Percentiles rank a stretch among this genome's conserved stretches.
These are phyloP conservation scores for Hyalella azteca DNA, from an alignment of 2,888 invertebrate genomes.

Conservation along the genomic window DNA sequence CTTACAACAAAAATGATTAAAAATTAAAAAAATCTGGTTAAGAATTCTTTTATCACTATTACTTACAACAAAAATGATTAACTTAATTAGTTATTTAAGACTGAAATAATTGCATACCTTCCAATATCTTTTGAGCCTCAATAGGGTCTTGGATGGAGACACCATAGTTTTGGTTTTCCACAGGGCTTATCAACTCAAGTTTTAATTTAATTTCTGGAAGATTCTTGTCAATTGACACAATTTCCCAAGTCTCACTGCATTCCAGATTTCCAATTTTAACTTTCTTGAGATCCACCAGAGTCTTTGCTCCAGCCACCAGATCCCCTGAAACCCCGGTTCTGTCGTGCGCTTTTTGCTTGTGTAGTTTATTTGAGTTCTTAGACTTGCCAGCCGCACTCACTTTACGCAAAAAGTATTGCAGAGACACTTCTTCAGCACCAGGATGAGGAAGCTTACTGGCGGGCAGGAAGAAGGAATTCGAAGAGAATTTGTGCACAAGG, in stretches of 20 bases:
- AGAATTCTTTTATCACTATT: too few species aligned
- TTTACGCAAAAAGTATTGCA: not conserved
- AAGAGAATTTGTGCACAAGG: not conserved
- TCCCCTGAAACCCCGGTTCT: not conserved
- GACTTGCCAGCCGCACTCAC: not conserved
- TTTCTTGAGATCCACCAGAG: not conserved
- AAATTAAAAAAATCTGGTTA: too few species aligned
- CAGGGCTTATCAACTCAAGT: too few species aligned
- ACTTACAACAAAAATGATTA: too few species aligned
- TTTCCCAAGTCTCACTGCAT: constrained; percentile 13
- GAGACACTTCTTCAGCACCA: not conserved
- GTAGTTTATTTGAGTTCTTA: not conserved
- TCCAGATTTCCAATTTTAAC: not conserved
- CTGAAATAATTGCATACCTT: not conserved
- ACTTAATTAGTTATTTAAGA: too few species aligned
- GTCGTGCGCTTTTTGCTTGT: not conserved
- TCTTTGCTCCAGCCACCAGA: not conserved
- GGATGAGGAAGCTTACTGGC: not conserved
- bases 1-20: too few species aligned
- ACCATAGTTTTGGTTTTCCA: too few species aligned
- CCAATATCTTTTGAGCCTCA: not conserved
- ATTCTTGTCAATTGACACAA: not conserved
- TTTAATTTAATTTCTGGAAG: too few species aligned
- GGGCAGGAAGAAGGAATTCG: not conserved
- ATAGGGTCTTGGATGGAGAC: not conserved